phyloP scores from a whole-genome alignment of 2,113 vertebrate species.

The Pteropus alecto region DNA sequence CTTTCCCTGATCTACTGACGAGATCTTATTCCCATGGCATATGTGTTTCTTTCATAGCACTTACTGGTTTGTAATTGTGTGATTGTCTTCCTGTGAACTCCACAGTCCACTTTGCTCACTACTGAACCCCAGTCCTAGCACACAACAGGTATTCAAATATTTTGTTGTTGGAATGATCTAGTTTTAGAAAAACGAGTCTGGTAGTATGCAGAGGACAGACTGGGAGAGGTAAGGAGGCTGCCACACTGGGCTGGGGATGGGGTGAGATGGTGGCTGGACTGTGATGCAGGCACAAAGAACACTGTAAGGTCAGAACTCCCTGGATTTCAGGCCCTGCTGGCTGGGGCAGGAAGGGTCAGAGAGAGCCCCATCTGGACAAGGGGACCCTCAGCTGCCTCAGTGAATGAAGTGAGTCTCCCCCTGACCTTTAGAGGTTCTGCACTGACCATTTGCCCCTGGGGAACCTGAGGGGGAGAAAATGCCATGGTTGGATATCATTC shows the following conservation, averaged over 20 bases:
- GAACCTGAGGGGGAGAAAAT: not conserved
- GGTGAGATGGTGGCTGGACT: too few species aligned
- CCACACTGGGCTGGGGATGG: not conserved
- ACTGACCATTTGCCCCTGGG: not conserved
- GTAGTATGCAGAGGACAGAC: fast-evolving
- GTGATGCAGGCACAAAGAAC: not conserved
- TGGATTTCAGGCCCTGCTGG: not conserved
- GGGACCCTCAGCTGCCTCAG: not conserved
- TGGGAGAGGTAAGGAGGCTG: not conserved
- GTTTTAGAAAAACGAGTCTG: not conserved
- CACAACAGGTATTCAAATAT: not conserved
- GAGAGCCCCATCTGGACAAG: not conserved
- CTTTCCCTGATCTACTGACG: not conserved
- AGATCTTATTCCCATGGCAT: not conserved
- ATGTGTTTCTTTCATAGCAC: not conserved
- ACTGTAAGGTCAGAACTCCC: not conserved
- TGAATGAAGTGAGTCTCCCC: not conserved
- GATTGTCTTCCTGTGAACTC: not conserved
- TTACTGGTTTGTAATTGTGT: not conserved
- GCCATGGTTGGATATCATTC: not conserved
- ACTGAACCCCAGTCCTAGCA: not conserved
- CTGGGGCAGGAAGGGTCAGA: not conserved
- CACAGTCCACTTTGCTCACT: not conserved
- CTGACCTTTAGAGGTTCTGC: not conserved
- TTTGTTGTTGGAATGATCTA: not conserved